Evolutionary conservation across 2,113 vertebrate species (phyloP).

Genomic region (Alosa alosa): DNA sequence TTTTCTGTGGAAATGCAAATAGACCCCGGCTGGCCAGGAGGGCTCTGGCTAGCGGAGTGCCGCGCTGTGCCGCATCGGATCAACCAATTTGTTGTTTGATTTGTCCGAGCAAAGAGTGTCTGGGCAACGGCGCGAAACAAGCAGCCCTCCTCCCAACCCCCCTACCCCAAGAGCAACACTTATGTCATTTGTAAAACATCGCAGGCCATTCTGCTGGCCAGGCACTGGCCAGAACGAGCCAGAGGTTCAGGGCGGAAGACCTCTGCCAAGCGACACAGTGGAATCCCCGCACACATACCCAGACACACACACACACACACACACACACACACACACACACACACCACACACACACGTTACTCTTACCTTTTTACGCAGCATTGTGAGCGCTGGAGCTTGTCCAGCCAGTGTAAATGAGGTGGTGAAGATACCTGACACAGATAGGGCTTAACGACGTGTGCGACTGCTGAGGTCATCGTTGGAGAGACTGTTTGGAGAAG

Average conservation of each 20-base stretch:
- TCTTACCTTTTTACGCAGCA: not conserved
- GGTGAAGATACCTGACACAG: slow-evolving; percentile 1
- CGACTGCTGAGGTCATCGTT: not conserved
- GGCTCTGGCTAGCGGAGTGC: not conserved
- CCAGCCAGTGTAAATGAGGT: slow-evolving; percentile 5
- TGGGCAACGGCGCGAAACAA: not conserved
- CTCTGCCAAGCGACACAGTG: slow-evolving; percentile 7
- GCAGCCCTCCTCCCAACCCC: not conserved
- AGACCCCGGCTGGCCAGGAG: slow-evolving; percentile 41
- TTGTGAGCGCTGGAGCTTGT: not conserved
- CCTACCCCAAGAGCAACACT: slow-evolving; percentile 32
- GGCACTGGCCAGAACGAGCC: not conserved
- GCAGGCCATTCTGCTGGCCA: slow-evolving; percentile 15
- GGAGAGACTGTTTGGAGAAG: not conserved
- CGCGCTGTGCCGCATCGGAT: not conserved
- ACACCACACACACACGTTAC: not conserved
- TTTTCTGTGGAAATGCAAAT: slow-evolving; percentile 64
- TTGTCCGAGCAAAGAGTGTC: slow-evolving; percentile 18
- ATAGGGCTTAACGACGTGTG: slow-evolving; percentile 7
- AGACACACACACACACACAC: not conserved
- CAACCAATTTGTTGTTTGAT: slow-evolving; percentile 35
- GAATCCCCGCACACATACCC: not conserved
- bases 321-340: not conserved
- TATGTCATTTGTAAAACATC: slow-evolving; percentile 40
- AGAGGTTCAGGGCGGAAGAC: not conserved